Conservation (phyloP, 2,113 vertebrate genomes). For the Corythoichthys haematopterus region DNA sequence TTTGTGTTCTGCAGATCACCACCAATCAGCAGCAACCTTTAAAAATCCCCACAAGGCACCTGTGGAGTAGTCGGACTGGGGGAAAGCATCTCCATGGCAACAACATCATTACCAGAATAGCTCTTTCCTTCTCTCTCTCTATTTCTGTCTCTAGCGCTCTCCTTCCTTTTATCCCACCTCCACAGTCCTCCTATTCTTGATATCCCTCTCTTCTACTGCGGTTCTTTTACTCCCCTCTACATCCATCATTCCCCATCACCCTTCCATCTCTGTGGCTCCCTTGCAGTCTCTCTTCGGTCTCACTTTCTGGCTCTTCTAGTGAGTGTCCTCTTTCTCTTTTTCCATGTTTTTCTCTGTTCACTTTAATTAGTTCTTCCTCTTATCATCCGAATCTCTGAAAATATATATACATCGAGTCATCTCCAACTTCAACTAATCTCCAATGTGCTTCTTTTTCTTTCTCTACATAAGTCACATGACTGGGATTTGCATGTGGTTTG, state of each 20-base stretch:
- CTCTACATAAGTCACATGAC: too few relatives aligned
- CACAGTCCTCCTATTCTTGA: not conserved
- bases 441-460: too few relatives aligned
- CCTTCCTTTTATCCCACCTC: slow-evolving; percentile 13
- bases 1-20: slow-evolving; percentile 6
- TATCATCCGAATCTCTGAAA: not conserved
- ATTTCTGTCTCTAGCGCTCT: slow-evolving; percentile 4
- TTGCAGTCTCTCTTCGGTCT: not conserved
- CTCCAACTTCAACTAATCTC: too few relatives aligned
- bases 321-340: not conserved
- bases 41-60: slow-evolving; percentile 52
- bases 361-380: not conserved
- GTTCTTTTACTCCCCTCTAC: not conserved
- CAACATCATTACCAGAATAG: slow-evolving; percentile 64
- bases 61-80: slow-evolving; percentile 53
- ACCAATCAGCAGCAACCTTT: slow-evolving; percentile 41
- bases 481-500: too few relatives aligned
- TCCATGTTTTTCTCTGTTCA: not conserved
- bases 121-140: slow-evolving; percentile 42
- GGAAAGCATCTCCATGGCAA: slow-evolving; percentile 57
- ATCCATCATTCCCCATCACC: not conserved
- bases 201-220: not conserved
- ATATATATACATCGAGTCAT: too few relatives aligned
- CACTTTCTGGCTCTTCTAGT: not conserved
- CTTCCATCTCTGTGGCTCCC: not conserved